phyloP scores from a whole-genome alignment of 1,140 invertebrate genomes.

The Brachionus plicatilis region DNA sequence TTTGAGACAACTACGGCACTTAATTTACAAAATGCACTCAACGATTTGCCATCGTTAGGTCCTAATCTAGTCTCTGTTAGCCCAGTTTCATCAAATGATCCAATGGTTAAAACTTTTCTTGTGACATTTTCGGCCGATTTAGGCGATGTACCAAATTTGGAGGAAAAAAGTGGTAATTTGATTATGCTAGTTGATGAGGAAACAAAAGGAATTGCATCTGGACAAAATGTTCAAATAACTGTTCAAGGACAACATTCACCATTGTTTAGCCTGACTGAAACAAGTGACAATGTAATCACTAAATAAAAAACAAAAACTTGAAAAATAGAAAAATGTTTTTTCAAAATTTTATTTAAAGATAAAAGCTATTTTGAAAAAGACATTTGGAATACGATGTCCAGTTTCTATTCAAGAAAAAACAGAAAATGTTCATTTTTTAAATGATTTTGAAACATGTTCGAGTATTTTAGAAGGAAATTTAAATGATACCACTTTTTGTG shows the following conservation, averaged over 20 bases:
- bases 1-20: not conserved
- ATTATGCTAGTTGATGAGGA: not conserved
- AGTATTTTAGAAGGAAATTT: not conserved
- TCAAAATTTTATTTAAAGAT: not conserved
- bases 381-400: conserved; percentile 36
- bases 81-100: not conserved
- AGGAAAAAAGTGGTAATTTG: not conserved
- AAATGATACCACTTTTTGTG: conserved; percentile 26
- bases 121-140: not conserved
- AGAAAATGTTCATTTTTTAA: not conserved
- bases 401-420: not conserved
- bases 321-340: not conserved
- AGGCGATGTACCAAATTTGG: not conserved
- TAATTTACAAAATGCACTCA: not conserved
- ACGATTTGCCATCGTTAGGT: conserved; percentile 17
- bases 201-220: not conserved
- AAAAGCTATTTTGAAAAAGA: not conserved
- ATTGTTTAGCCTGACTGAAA: not conserved
- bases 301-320: not conserved
- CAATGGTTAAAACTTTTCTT: not conserved
- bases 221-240: not conserved
- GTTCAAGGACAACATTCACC: not conserved
- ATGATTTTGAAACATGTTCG: conserved; percentile 26
- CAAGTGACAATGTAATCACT: not conserved
- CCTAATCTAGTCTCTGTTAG: not conserved